Base-by-base conservation (phyloP, 2,888 invertebrate genomes). In the Amaurobius ferox region DNA sequence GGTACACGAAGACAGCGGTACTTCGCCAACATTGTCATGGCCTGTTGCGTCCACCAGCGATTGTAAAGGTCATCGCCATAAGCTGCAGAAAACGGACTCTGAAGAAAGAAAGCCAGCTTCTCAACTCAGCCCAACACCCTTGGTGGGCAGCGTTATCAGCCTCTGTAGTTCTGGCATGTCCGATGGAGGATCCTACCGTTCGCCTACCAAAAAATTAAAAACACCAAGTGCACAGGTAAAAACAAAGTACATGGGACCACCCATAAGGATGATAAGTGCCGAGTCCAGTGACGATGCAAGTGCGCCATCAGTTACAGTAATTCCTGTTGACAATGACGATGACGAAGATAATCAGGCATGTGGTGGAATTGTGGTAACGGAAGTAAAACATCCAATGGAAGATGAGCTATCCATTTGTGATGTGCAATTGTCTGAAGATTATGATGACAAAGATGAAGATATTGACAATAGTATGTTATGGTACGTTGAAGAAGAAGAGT, bases 401-500 rank as follows among this genome's bases (percentile, higher is more conserved):
- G 79, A 87, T 32, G 48, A 73, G 13, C 19, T 81, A 19, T 79
- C 86, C 0, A 62, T 79, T 7, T 74, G 79, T 30, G 79, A 86
- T 30, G 74, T 76, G 26, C 48, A 61, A 6, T 40, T 79, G 6
- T 67, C 78, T 9, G 85, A 85, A 1, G 78, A 78, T 23, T 62
- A 44, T 3, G 61, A 68, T 0, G 48, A 55, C 7, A 61, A 48
- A 13, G 64, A 77, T 3, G 32, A 23, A 11, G 48, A 40, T 11
- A 11, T 16, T n/a, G 68, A 79, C 64, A 78, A 70, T 35, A 62
- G 66, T 7, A 32, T 70, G 13, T 23, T 70, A 23, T 85, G 79
- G 79, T 76, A 71, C 26, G 78, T 79, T 1, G 87, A 87, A 28
- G 89, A 89, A 26, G 89, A 89, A 39, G 89, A 89, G 29, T 89